Base-by-base conservation (phyloP, 2,113 vertebrate genomes). In the Semnornis frantzii region DNA sequence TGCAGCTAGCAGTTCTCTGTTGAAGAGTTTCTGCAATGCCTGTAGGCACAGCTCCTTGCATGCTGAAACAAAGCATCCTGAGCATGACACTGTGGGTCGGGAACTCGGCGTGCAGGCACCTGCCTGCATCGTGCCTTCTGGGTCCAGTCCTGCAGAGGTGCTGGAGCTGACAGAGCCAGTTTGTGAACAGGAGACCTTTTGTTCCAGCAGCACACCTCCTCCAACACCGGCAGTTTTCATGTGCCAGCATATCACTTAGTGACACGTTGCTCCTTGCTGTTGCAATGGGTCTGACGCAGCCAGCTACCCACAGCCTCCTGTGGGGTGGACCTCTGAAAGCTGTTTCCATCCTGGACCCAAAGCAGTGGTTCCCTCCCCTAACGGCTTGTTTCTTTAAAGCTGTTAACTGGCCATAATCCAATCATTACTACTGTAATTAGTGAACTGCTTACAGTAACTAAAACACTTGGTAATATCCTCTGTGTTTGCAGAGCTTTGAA, bases 371-470 rank as follows among this genome's bases (percentile, higher is more conserved):
- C 46, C 44, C 54, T 87, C 55, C 65, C 54, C 11, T 66, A 78
- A 66, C 28, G 72, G 46, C 52, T 92, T 92, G n/a, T 94, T 94
- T 92, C 73, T 91, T 87, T 88, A 91, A 90, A 81, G 76, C 88
- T 93, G 68, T 87, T 95, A 78, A 78, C 88, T 91, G 94, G 84
- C 85, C 63, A 15, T 94, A 95, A 94, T 95, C 93, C 93, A 96
- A 10, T 82, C 88, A 95, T 90, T 93, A 83, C 83, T 87, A 69
- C 84, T 94, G 94, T 97, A 92, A 94, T 94, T 96, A 94, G 91
- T 86, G 79, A 94, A 91, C 89, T 90, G 73, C 91, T 85, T 92
- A 83, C 87, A 72, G 87, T 95, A 94, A 91, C 69, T 89, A 73
- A 89, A 93, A 74, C 83, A 85, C 70, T 85, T 69, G 15, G 3